A percentile compares a stretch with the other conserved stretches of the same genome.
Conservation (phyloP, 2,113 vertebrate genomes). For the Bambusicola thoracicus region DNA sequence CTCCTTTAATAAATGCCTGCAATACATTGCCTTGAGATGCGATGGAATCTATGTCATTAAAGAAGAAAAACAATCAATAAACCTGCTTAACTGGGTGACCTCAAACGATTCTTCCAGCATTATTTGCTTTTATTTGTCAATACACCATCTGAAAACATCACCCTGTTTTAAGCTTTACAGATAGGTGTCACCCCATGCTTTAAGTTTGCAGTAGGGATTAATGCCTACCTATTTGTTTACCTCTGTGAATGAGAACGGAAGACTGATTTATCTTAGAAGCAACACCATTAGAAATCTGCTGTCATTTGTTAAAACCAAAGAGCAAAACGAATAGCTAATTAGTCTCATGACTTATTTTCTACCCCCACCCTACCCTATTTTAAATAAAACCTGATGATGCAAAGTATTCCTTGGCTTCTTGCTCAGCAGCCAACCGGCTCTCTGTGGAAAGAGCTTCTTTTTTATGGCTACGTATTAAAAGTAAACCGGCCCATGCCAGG, state of each 20-base stretch:
- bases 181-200: neutral
- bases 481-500: slow-evolving; percentile 78
- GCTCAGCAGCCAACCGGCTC: slow-evolving; percentile 47
- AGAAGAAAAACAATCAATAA: neutral
- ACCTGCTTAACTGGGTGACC: neutral
- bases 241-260: neutral
- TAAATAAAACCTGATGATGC: slow-evolving; percentile 77
- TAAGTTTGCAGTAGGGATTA: neutral
- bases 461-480: slow-evolving; percentile 80
- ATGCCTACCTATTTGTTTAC: slow-evolving; percentile 29
- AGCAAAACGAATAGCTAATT: slow-evolving; percentile 53
- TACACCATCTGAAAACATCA: neutral
- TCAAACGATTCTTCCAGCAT: neutral
- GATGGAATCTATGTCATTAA: neutral
- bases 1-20: neutral
- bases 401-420: slow-evolving; percentile 71
- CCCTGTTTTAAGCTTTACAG: neutral
- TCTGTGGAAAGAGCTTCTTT: slow-evolving; percentile 80
- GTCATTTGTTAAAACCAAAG: slow-evolving; percentile 54
- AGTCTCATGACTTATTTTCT: slow-evolving; percentile 52
- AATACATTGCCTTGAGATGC: neutral
- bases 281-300: neutral
- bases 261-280: neutral
- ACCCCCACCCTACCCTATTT: slow-evolving; percentile 29
- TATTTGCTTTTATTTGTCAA: neutral